phyloP scores from a whole-genome alignment of 2,797 vertebrate genomes.

The Tadarida brasiliensis region DNA sequence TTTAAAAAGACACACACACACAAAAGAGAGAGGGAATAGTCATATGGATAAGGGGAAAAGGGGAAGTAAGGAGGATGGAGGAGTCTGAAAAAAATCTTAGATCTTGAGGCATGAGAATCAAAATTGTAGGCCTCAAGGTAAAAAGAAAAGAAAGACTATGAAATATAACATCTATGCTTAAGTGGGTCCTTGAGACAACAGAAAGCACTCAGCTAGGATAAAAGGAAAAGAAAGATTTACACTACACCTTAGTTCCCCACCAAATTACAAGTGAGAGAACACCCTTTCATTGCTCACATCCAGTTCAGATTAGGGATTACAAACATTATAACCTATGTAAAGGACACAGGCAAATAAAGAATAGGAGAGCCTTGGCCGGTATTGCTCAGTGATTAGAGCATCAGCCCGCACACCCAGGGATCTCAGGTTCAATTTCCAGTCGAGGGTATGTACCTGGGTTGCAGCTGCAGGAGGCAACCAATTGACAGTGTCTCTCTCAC shows the following conservation, averaged over 20 bases:
- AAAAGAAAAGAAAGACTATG: not conserved
- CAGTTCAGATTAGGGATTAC: not conserved
- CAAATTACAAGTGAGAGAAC: not conserved
- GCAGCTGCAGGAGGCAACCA: no score
- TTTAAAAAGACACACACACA: no score
- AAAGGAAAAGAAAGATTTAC: not conserved
- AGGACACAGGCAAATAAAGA: not conserved
- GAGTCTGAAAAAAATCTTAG: not conserved
- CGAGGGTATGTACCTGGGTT: no score
- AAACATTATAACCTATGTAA: not conserved
- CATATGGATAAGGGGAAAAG: not conserved
- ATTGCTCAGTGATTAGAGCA: no score
- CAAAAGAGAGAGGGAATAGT: not conserved
- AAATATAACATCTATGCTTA: conserved; percentile 11
- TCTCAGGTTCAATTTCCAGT: no score
- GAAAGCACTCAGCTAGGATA: not conserved
- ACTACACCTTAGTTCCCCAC: not conserved
- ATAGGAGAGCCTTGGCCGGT: not conserved
- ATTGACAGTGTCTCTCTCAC: no score
- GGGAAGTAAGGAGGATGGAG: not conserved
- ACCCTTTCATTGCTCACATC: not conserved
- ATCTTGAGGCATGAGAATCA: conserved; percentile 1
- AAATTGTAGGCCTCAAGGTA: not conserved
- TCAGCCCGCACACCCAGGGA: no score
- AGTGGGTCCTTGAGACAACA: conserved; percentile 3